phyloP scores from a whole-genome alignment of 2,797 vertebrate genomes.

The Limnodromus scolopaceus region DNA sequence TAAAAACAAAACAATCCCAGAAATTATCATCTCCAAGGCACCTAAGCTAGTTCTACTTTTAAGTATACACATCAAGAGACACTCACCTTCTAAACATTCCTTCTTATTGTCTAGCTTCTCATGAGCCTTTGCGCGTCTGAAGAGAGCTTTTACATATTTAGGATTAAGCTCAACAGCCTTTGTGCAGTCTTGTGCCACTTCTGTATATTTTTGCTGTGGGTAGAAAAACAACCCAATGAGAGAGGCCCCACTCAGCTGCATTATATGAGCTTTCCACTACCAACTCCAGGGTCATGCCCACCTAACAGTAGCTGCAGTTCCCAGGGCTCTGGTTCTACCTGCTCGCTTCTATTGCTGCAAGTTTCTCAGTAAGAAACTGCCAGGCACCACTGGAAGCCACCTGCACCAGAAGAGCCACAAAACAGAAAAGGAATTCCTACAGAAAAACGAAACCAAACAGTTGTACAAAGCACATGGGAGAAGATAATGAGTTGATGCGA shows the following conservation, averaged over 20 bases:
- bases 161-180: conserved; percentile 95
- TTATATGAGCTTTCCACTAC: neutral
- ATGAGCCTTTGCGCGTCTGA: conserved; percentile 95
- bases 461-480: neutral
- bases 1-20: neutral
- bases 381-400: conserved; percentile 8
- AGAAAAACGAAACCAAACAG: neutral
- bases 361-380: neutral
- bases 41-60: neutral
- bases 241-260: neutral
- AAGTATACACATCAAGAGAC: neutral
- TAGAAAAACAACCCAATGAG: neutral
- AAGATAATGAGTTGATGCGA: neutral
- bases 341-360: neutral
- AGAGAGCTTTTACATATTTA: conserved; percentile 96
- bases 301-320: neutral
- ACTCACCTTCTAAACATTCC: conserved; percentile 95
- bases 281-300: neutral
- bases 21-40: neutral
- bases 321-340: neutral
- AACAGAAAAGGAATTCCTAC: neutral
- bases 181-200: conserved; percentile 94
- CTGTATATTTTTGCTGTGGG: conserved; percentile 92
- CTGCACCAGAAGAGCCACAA: neutral
- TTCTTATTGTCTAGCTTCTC: conserved; percentile 97